phyloP scores from a whole-genome alignment of 2,113 vertebrate genomes.

The Cyphomyrus discorhynchus region DNA sequence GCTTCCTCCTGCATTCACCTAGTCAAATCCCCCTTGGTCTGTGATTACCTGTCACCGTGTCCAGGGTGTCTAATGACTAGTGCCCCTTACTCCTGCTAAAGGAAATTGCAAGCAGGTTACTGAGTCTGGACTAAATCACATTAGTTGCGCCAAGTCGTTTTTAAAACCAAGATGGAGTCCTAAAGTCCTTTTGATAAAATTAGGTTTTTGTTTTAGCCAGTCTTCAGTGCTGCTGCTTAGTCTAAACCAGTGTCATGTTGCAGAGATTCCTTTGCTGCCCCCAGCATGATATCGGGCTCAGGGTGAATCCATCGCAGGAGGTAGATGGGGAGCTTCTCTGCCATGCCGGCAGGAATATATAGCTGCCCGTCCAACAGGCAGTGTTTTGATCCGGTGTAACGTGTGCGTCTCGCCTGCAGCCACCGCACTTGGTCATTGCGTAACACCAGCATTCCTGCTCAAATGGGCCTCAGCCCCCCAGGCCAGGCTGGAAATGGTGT shows the following conservation, averaged over 20 bases:
- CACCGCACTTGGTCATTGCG: neutral
- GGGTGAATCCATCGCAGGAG: neutral
- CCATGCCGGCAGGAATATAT: neutral
- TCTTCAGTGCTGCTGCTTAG: neutral
- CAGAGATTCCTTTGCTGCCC: neutral
- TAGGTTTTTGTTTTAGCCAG: neutral
- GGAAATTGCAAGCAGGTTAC: neutral
- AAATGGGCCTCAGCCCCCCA: neutral
- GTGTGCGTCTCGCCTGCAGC: neutral
- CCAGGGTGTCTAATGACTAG: neutral
- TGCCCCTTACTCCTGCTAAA: neutral
- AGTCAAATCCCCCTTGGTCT: neutral
- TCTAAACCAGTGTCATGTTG: neutral
- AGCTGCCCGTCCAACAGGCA: neutral
- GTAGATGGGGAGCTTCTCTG: neutral
- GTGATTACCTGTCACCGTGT: neutral
- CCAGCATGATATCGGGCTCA: neutral
- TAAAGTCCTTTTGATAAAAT: neutral
- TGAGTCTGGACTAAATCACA: neutral
- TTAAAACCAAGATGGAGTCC: neutral
- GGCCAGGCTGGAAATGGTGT: constrained; percentile 24
- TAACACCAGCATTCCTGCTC: constrained; percentile 8
- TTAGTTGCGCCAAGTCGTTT: neutral
- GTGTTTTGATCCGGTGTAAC: neutral
- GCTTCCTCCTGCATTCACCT: neutral